Base-by-base conservation (phyloP, 2,797 vertebrate genomes). In the Phoebastria nigripes region DNA sequence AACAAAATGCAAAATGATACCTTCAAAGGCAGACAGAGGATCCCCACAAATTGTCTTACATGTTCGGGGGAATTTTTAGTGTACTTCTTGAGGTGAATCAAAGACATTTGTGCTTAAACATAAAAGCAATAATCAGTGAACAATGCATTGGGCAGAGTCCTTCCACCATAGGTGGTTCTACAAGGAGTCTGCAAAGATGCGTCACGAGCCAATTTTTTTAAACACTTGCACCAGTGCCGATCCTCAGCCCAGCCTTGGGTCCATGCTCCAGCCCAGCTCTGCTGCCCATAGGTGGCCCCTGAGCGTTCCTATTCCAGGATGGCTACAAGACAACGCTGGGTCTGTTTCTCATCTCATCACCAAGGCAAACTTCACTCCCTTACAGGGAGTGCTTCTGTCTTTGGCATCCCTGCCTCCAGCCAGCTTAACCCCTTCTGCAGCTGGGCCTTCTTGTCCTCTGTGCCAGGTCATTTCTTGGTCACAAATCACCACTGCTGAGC, bases 321-420 rank as follows among this genome's bases (percentile, higher is more conserved):
- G 17, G 6, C 39, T 41, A 22, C 6, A 14, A 39, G 21, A 35
- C 7, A 39, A 35, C 6, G 3, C 17, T 11, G 8, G 2, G 1
- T 9, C 15, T 70, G 8, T 0, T 21, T 85, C 21, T 66, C 20
- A 24, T 29, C 29, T 72, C 41, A 46, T 33, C 39, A 59, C 19
- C 13, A 62, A 41, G 21, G 12, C 6, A 71, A 87, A 14, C 2
- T 16, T 62, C 20, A 42, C 2, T 35, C 5, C 17, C 8, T 70
- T 59, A 29, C 20, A 52, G 3, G 11, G 1, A 35, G 11, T 29
- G 14, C 22, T 33, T n/a, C 44, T 21, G 8, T 26, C 31, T 61
- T 47, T 46, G 19, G 2, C 26, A 76, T 20, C 3, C 11, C 31
- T 61, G 4, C 3, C 9, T 69, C 9, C n/a, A 62, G 9, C 1